These are phyloP conservation scores for Escarpia spicata DNA, from an alignment of 2,888 invertebrate species.

Conservation along the genomic window DNA sequence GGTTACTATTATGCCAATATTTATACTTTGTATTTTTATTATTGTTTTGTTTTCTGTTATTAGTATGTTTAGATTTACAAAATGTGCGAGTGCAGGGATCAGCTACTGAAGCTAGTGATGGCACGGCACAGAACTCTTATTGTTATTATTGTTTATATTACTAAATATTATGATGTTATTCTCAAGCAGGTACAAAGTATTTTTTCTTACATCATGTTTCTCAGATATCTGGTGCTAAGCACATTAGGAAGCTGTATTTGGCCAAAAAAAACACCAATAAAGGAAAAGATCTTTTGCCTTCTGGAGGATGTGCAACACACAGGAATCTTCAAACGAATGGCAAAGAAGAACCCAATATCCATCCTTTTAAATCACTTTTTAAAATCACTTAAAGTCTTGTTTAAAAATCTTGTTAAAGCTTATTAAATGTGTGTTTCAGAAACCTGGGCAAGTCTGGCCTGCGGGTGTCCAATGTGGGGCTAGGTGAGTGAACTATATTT, in stretches of 20 bases:
- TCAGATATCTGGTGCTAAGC: background rate
- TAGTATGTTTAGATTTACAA: no score
- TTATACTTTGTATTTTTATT: background rate
- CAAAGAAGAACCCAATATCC: no score
- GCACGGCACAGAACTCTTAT: background rate
- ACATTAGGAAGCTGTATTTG: background rate
- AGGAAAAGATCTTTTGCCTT: no score
- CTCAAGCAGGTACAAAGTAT: background rate
- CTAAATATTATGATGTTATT: background rate
- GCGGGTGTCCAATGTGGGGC: slow-evolving; percentile 91
- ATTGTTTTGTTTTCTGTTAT: background rate
- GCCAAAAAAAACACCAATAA: no score
- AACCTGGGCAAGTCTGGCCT: slow-evolving; percentile 96
- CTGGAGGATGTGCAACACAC: no score
- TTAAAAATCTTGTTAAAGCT: no score
- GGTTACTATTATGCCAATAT: background rate
- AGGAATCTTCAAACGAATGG: no score
- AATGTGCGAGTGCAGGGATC: no score
- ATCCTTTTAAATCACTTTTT: no score
- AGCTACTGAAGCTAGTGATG: no score
- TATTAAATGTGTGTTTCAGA: slow-evolving; percentile 66
- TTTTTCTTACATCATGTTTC: background rate
- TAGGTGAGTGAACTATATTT: slow-evolving; percentile 71
- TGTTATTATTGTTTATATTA: background rate
- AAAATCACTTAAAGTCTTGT: no score